phyloP scores from a whole-genome alignment of 2,888 invertebrate genomes.

The Trachelus iudaicus region DNA sequence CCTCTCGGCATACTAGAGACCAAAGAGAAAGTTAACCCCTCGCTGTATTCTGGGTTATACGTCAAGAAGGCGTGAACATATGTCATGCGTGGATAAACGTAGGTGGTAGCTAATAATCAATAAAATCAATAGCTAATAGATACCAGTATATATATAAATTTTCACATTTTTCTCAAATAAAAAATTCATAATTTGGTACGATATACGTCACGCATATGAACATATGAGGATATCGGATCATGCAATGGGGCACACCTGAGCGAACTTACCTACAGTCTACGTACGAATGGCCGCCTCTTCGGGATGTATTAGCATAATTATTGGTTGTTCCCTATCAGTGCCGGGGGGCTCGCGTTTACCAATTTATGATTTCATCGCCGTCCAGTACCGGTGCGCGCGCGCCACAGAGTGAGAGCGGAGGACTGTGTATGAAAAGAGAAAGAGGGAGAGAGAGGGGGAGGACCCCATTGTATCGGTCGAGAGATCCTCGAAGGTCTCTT shows the following conservation, averaged over 20 bases:
- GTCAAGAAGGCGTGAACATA: neutral
- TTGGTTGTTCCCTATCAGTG: conserved; percentile 60
- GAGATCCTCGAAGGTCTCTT: neutral
- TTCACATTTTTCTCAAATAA: too few relatives aligned
- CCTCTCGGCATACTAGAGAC: neutral
- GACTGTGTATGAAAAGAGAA: neutral
- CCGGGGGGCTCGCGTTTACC: conserved; percentile 57
- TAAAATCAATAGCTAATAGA: neutral
- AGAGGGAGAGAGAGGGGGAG: neutral
- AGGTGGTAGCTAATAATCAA: neutral
- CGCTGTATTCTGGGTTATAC: neutral
- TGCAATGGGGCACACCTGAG: neutral
- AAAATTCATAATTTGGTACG: neutral
- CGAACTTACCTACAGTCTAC: conserved; percentile 25
- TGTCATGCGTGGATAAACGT: neutral
- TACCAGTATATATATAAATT: neutral
- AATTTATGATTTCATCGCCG: conserved; percentile 61
- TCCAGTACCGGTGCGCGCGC: conserved; percentile 20
- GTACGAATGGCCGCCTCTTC: conserved; percentile 53
- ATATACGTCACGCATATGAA: neutral
- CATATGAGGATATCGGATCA: neutral
- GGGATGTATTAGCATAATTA: conserved; percentile 61
- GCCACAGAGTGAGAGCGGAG: neutral
- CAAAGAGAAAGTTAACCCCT: neutral
- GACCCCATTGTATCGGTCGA: neutral